Evolutionary conservation across 2,797 vertebrate species (phyloP).

Genomic region (Falco naumanni): DNA sequence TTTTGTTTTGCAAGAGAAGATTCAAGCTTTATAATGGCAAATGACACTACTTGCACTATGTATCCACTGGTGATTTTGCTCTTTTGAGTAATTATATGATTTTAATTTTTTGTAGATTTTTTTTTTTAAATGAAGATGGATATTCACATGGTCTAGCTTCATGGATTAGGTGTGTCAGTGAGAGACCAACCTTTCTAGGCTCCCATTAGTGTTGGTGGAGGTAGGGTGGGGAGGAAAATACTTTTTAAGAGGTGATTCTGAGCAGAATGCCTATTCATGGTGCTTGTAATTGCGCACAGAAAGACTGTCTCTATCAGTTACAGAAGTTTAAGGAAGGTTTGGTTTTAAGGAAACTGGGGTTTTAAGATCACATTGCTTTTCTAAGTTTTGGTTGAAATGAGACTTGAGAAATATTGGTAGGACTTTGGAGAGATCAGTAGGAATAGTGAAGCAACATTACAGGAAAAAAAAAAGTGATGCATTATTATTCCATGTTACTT

Average conservation of each 20-base stretch:
- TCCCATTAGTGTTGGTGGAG: background rate
- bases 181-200: background rate
- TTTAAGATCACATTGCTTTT: background rate
- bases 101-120: too few relatives aligned
- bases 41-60: background rate
- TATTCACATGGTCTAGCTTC: background rate
- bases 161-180: background rate
- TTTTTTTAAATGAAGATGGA: background rate
- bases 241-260: background rate
- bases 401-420: background rate
- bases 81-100: background rate
- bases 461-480: background rate
- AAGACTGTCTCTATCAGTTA: background rate
- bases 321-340: background rate
- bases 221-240: background rate
- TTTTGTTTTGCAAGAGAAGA: background rate
- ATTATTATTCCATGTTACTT: background rate
- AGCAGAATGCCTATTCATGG: background rate
- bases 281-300: background rate
- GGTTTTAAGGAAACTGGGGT: background rate
- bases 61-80: background rate
- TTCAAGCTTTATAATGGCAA: background rate
- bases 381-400: background rate
- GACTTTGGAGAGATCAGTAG: background rate
- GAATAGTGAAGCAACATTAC: accelerated